Base-by-base conservation (phyloP, 2,888 invertebrate genomes). In the Mycalesis mineus region DNA sequence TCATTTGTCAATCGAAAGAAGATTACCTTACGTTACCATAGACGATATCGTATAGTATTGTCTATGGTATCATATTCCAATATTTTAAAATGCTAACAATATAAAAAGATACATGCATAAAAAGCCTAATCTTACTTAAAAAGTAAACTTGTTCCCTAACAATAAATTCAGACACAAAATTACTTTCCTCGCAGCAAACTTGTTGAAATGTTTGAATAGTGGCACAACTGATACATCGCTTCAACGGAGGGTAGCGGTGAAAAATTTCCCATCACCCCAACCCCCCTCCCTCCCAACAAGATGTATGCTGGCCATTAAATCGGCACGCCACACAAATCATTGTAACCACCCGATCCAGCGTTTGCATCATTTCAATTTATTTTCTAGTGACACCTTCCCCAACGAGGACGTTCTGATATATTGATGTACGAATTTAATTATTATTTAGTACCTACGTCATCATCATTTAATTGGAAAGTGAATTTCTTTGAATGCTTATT, bases 291-390 rank as follows among this genome's bases (percentile, higher is more conserved):
- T 67, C 65, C 60, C 61, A 57, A 57, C 60, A 63, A 68, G 72
- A 74, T 68, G 68, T 72, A 74, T 70, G 69, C 68, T 41, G 48
- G 64, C 72, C 72, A 75, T 77, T 75, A 74, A 64, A 65, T 51
- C 54, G 65, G 63, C 68, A 69, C 74, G 72, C 73, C 73, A 73
- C 73, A 74, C 74, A 75, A 75, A 76, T 74, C 75, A 74, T 71
- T 64, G 69, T 65, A 68, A 65, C 66, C 65, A 60, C 65, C 62
- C 68, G 63, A 59, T 65, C 63, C 62, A 37, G 53, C 65, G 62
- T 64, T 69, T 63, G 68, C 68, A 68, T 71, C 71, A 69, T 69
- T 68, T 66, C 68, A 68, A 71, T 72, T 71, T 70, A 70, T 71
- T 65, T 64, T 64, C 62, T 61, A 57, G 51, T 52, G 62, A 62